Conservation (phyloP, 2,888 invertebrate species). For the Neria commutata region DNA sequence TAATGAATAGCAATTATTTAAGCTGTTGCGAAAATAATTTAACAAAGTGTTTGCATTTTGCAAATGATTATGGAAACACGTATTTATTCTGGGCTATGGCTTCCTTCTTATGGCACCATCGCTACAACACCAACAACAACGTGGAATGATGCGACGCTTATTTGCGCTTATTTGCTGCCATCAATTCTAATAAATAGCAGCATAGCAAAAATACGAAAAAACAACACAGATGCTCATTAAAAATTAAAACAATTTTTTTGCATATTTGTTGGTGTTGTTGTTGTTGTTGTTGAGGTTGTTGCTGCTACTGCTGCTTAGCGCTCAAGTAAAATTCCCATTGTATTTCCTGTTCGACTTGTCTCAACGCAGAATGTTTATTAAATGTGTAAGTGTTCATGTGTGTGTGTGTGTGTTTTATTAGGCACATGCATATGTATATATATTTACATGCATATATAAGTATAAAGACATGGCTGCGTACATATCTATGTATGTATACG, state of each 20-base stretch:
- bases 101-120: slow-evolving; percentile 25
- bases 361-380: background rate
- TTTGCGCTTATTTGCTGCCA: background rate
- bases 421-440: background rate
- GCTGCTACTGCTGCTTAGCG: no score
- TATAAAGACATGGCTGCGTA: no score
- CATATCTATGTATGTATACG: no score
- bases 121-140: slow-evolving; percentile 15
- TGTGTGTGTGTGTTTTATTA: background rate
- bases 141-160: background rate
- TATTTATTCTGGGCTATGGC: slow-evolving; percentile 31
- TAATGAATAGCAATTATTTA: background rate
- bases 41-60: slow-evolving; percentile 5
- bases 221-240: background rate
- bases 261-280: background rate
- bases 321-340: background rate
- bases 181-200: no score
- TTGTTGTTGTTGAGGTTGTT: no score
- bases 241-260: background rate
- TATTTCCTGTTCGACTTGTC: background rate
- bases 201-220: no score
- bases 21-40: background rate
- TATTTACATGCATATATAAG: no score
- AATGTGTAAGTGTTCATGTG: background rate
- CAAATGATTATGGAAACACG: slow-evolving; percentile 27